phyloP scores from a whole-genome alignment of 2,888 invertebrate species.

The Oasisia sp. region DNA sequence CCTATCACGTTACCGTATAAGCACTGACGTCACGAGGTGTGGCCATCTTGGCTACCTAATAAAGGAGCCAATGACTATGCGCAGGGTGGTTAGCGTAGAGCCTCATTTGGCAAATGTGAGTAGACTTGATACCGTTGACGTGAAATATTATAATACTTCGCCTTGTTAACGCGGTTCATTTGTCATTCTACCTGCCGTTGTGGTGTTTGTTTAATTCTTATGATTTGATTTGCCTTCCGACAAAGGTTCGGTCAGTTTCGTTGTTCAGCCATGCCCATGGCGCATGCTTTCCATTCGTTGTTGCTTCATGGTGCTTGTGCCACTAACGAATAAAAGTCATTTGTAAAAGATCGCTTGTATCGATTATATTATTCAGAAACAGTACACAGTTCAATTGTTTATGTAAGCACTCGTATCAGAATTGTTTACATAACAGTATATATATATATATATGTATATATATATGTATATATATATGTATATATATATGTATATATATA shows the following conservation, averaged over 20 bases:
- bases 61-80: background rate
- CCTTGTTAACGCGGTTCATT: background rate
- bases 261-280: background rate
- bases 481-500: too few relatives aligned
- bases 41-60: background rate
- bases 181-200: background rate
- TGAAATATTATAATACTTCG: background rate
- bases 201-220: background rate
- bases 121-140: background rate
- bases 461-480: too few relatives aligned
- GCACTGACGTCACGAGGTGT: background rate
- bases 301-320: background rate
- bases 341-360: background rate
- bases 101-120: background rate
- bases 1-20: background rate
- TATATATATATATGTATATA: background rate
- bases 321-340: background rate
- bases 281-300: background rate
- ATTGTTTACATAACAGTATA: background rate
- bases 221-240: background rate
- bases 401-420: background rate
- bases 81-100: background rate
- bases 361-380: background rate
- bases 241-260: background rate
- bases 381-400: too few relatives aligned